Conservation (phyloP, 92 coral and sea anemone species). For the Hydrozoanthus gracilis region DNA sequence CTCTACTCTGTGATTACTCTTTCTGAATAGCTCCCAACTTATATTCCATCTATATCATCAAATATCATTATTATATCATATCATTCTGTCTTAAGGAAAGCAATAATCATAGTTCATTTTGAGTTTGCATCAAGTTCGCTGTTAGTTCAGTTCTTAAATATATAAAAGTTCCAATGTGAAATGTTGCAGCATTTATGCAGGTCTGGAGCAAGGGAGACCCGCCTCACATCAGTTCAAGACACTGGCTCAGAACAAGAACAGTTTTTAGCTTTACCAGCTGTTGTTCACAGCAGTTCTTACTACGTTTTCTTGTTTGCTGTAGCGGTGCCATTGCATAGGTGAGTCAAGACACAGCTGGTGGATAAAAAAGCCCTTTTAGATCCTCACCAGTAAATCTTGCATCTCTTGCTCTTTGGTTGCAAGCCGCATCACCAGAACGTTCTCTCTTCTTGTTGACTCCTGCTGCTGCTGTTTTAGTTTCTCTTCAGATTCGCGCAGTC, state of each 20-base stretch:
- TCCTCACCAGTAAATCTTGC: slow-evolving; percentile 99
- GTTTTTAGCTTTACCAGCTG: slow-evolving; percentile 34
- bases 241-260: slow-evolving; percentile 36
- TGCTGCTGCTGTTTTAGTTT: slow-evolving; percentile 97
- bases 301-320: slow-evolving; percentile 32
- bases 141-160: slow-evolving; percentile 34
- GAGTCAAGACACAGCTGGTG: slow-evolving; percentile 41
- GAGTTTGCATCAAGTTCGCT: slow-evolving; percentile 5
- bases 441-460: slow-evolving; percentile 98
- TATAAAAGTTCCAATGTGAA: slow-evolving; percentile 13
- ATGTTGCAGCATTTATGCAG: slow-evolving; percentile 7
- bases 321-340: slow-evolving; percentile 37
- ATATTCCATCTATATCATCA: background rate
- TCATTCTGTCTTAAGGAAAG: background rate
- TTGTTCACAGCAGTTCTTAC: slow-evolving; percentile 39
- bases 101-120: background rate
- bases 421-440: slow-evolving; percentile 97
- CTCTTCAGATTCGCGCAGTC: slow-evolving; percentile 96
- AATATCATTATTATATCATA: background rate
- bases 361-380: slow-evolving; percentile 39
- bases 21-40: too few relatives aligned
- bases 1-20: too few relatives aligned
- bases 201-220: slow-evolving; percentile 2
- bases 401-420: slow-evolving; percentile 99
- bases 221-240: slow-evolving; percentile 41